These are phyloP conservation scores for Chaenodraco wilsoni DNA, from an alignment of 2,797 vertebrate genomes.

Conservation along the genomic window DNA sequence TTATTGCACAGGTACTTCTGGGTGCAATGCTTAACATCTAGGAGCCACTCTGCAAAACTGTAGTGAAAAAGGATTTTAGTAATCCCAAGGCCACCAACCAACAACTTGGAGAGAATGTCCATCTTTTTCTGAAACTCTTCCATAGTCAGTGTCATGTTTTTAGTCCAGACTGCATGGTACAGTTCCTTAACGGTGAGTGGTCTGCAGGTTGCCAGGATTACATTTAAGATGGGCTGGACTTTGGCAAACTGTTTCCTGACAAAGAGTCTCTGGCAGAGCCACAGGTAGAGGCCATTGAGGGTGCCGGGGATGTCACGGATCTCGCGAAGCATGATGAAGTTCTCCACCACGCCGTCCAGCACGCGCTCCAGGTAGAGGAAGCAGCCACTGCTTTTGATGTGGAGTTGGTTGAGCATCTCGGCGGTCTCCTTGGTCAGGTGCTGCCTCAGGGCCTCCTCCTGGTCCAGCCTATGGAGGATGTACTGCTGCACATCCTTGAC, in stretches of 20 bases:
- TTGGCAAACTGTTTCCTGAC: conserved; percentile 98
- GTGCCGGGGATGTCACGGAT: conserved; percentile 99
- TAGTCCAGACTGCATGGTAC: conserved; percentile 97
- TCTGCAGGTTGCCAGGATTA: conserved; percentile 94
- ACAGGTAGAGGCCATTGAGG: conserved; percentile 96
- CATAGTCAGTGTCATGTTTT: conserved; percentile 92
- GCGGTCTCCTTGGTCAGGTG: conserved; percentile 99
- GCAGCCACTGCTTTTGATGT: conserved; percentile 99
- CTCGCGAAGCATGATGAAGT: conserved; percentile 97
- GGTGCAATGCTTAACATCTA: conserved; percentile 99
- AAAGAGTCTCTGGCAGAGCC: conserved; percentile 99
- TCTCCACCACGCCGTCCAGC: conserved; percentile 97
- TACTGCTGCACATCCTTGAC: conserved; percentile 99
- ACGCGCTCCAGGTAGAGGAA: conserved; percentile 98
- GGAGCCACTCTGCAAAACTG: conserved; percentile 97
- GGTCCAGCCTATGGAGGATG: conserved; percentile 96
- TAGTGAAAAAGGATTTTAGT: conserved; percentile 98
- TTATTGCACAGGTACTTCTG: conserved; percentile 98
- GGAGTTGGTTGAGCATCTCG: conserved; percentile 98
- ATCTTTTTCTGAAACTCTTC: conserved; percentile 99
- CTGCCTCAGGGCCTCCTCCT: conserved; percentile 96
- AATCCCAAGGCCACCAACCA: conserved; percentile 91
- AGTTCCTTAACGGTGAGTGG: conserved; percentile 92
- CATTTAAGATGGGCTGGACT: conserved; percentile 97
- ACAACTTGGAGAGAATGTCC: conserved; percentile 96